Evolutionary conservation across 2,888 invertebrate species (phyloP), one percentile per base, ranked within the genome.

Genomic region (Epinotia brunnichana): DNA sequence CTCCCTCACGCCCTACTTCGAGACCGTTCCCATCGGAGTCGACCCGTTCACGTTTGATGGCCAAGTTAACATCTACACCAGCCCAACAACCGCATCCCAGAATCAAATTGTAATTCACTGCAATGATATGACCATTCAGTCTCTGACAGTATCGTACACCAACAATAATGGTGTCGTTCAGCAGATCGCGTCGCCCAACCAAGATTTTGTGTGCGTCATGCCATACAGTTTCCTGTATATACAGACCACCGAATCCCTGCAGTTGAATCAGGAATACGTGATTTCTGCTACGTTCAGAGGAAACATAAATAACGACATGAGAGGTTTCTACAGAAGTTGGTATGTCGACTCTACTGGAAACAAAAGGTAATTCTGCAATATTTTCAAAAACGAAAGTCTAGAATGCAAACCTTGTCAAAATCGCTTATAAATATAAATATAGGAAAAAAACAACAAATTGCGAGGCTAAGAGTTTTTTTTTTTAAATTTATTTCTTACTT

Each of bases 301-400:
- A 0, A 91, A 94, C 66, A 89, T 98, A 48, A 95, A 96, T 86
- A 95, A 95, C 75, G 94, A 94, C 75, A 94, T 97, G 85, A 94
- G 95, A 87, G 97, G 97, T 24, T 97, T 97, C 85, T 97, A 97
- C 84, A 94, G 96, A 77, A 97, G 97, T 87, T 96, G 96, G 77
- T 97, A 97, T 85, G 89, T 87, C 57, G 94, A 94, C 75, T 92
- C 90, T 68, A 94, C 94, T 74, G 91, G 94, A 76, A 95, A 93
- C 75, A 94, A 94, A 95, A 90, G 89, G 91, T 89, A 79, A 70
- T 21, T 7, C 13, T 9, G 29, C 0, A 53, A 13, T 2, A 44
- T 3, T 3, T 0, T n/a, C 44, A 44, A 44, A 13, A 44, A 15
- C 44, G 15, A 44, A 44, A 24, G 24, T 24, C 24, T 4, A 24